Conservation (phyloP, 2,113 vertebrate genomes). For the Aramus guarauna region DNA sequence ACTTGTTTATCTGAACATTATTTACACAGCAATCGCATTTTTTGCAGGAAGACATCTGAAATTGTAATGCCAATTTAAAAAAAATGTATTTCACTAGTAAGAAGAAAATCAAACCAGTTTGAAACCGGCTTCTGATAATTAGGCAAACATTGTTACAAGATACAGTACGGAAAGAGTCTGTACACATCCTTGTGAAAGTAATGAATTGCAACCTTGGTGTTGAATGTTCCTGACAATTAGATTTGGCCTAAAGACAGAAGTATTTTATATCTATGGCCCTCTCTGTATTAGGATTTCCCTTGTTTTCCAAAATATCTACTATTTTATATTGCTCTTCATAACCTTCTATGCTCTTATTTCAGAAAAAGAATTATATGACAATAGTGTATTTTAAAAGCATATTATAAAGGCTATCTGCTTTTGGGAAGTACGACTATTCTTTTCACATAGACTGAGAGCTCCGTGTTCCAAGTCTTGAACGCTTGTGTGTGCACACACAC, state of each 20-base stretch:
- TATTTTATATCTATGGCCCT: neutral
- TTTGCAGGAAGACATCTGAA: neutral
- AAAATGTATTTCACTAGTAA: neutral
- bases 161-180: neutral
- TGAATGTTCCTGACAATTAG: neutral
- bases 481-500: fast-evolving
- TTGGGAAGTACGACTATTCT: neutral
- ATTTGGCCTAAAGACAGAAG: neutral
- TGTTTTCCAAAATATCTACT: neutral
- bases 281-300: neutral
- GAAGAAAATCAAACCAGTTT: neutral
- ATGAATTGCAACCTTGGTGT: neutral
- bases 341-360: neutral
- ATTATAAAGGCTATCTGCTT: neutral
- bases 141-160: neutral
- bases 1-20: conserved; percentile 46
- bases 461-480: neutral
- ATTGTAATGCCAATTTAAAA: neutral
- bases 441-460: neutral
- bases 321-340: neutral
- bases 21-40: conserved; percentile 22
- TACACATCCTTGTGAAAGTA: neutral
- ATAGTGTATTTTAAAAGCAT: neutral
- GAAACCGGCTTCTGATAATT: neutral
- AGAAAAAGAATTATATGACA: neutral